Evolutionary conservation across 92 coral and sea anemone species (phyloP).

Genomic region (Porites rus): DNA sequence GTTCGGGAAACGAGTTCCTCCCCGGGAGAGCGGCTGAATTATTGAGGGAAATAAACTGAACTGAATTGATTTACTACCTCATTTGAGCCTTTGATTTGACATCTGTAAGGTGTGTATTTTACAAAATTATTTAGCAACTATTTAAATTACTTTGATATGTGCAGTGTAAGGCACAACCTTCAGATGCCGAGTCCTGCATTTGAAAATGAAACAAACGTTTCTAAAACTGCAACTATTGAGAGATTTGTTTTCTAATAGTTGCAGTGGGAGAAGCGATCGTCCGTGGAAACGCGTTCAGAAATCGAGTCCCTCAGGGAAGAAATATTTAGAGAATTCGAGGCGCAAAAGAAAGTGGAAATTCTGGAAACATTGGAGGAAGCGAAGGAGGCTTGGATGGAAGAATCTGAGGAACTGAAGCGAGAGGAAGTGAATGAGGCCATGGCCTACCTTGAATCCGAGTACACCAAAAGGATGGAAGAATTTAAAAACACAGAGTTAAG

Average conservation of each 20-base stretch:
- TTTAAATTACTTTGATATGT: no score
- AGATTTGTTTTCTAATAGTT: background rate
- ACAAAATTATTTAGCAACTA: no score
- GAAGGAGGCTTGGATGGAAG: conserved; percentile 67
- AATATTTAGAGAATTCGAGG: conserved; percentile 83
- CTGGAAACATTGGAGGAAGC: conserved; percentile 81
- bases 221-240: background rate
- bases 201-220: no score
- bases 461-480: conserved; percentile 89
- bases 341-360: conserved; percentile 70
- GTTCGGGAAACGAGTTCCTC: no score
- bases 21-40: no score
- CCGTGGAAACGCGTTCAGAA: conserved; percentile 36
- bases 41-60: no score
- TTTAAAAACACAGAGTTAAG: conserved; percentile 90
- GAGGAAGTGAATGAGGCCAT: conserved; percentile 88
- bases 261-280: conserved; percentile 37
- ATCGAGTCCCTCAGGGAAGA: no score
- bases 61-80: no score
- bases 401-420: conserved; percentile 72
- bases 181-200: no score
- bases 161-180: no score
- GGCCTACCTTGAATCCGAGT: conserved; percentile 86
- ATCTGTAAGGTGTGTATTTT: no score
- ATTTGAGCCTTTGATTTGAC: no score